Percentiles rank a stretch among this genome's conserved stretches.
Conservation (phyloP, 2,888 invertebrate species). For the Mesorhabditis spiculigera region DNA sequence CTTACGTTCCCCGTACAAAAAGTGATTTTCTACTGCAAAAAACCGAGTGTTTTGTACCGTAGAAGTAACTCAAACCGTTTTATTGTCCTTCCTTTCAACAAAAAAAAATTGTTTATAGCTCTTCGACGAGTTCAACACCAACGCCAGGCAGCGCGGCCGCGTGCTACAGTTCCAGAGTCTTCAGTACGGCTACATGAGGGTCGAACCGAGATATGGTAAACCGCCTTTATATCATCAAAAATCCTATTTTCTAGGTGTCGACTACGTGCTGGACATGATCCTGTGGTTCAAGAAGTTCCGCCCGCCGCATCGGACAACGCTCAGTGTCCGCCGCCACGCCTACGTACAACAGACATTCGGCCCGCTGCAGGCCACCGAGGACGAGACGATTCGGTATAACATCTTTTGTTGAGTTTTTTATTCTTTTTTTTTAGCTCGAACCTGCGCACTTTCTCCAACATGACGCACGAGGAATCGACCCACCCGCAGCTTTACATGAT, state of each 20-base stretch:
- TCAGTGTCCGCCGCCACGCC: constrained; percentile 87
- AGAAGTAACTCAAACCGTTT: no score
- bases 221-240: not conserved
- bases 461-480: constrained; percentile 23
- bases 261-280: constrained; percentile 85
- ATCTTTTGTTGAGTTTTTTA: not conserved
- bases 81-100: not conserved
- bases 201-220: constrained; percentile 68
- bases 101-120: constrained; percentile 48
- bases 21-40: no score
- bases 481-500: constrained; percentile 29
- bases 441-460: constrained; percentile 23
- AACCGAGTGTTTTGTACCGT: no score
- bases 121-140: constrained; percentile 61
- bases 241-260: constrained; percentile 73
- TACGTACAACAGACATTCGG: constrained; percentile 89
- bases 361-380: constrained; percentile 60
- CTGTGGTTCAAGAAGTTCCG: constrained; percentile 76
- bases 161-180: constrained; percentile 91
- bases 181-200: constrained; percentile 83
- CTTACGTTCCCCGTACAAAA: no score
- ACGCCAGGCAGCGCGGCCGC: constrained; percentile 65
- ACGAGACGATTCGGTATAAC: not conserved
- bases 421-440: constrained; percentile 23
- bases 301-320: constrained; percentile 86